Conservation (phyloP, 2,888 invertebrate species). For the Cenopis cana region DNA sequence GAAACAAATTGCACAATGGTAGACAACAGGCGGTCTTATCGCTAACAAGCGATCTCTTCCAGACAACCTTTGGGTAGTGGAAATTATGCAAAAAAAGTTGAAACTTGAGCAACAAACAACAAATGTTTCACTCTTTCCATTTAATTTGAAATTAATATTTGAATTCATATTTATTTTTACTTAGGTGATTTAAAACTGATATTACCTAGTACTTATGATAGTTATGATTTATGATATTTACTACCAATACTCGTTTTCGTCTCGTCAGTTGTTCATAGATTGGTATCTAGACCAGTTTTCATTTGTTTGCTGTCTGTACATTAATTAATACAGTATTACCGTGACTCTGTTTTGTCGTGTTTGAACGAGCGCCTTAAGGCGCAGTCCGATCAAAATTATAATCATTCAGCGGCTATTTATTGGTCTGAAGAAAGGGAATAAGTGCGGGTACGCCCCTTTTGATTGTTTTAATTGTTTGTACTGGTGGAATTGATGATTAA, state of each 20-base stretch:
- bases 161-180: no score
- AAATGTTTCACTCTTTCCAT: no score
- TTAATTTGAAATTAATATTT: no score
- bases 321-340: conserved; percentile 80
- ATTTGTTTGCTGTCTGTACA: conserved; percentile 62
- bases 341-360: conserved; percentile 72
- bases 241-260: not conserved
- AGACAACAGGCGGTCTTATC: no score
- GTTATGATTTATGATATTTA: not conserved
- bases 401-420: conserved; percentile 36
- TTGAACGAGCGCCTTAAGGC: conserved; percentile 57
- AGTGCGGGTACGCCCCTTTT: conserved; percentile 28
- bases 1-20: no score
- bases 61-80: no score
- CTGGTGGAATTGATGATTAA: no score
- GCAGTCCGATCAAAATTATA: conserved; percentile 42
- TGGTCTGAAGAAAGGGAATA: conserved; percentile 27
- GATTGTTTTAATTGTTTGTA: conserved; percentile 10
- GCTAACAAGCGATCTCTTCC: no score
- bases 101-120: no score
- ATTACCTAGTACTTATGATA: not conserved
- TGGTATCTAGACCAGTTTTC: conserved; percentile 46
- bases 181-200: no score
- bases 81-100: no score
- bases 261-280: conserved; percentile 6